phyloP scores from a whole-genome alignment of 2,113 vertebrate species.

The Pteruthius melanotis region DNA sequence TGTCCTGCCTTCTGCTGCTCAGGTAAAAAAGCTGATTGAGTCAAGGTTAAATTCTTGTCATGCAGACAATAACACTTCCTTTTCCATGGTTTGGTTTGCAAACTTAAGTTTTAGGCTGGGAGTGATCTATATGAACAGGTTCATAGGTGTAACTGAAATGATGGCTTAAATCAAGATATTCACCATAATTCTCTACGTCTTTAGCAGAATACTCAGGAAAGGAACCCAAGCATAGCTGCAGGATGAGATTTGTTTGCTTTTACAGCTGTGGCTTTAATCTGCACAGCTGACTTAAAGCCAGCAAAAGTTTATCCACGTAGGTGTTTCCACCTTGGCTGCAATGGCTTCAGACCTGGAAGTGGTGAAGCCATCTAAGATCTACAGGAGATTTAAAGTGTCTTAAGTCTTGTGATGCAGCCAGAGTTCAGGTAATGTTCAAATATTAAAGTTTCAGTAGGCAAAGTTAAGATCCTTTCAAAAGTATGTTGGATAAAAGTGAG shows the following conservation, averaged over 20 bases:
- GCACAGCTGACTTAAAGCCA: not conserved
- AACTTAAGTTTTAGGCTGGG: not conserved
- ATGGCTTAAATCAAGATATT: not conserved
- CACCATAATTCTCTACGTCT: rapidly evolving
- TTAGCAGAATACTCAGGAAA: not conserved
- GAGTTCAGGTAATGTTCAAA: not conserved
- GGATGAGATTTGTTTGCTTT: not conserved
- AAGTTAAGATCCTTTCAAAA: not conserved
- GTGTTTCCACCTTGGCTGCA: not conserved
- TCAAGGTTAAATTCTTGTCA: not conserved
- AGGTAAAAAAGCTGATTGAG: not conserved
- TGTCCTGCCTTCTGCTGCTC: not conserved
- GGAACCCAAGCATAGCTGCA: not conserved
- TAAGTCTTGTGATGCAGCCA: rapidly evolving
- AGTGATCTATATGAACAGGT: rapidly evolving
- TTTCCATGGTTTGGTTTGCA: not conserved
- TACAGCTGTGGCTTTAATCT: not conserved
- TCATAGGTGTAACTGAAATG: not conserved
- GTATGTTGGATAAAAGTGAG: not conserved
- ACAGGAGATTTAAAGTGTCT: not conserved
- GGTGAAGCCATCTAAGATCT: not conserved
- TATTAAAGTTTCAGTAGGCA: not conserved
- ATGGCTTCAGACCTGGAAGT: not conserved
- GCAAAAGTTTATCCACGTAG: not conserved
- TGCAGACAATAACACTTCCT: rapidly evolving